Base-by-base conservation (phyloP, 2,888 invertebrate genomes). In the Seira sanloemensis region DNA sequence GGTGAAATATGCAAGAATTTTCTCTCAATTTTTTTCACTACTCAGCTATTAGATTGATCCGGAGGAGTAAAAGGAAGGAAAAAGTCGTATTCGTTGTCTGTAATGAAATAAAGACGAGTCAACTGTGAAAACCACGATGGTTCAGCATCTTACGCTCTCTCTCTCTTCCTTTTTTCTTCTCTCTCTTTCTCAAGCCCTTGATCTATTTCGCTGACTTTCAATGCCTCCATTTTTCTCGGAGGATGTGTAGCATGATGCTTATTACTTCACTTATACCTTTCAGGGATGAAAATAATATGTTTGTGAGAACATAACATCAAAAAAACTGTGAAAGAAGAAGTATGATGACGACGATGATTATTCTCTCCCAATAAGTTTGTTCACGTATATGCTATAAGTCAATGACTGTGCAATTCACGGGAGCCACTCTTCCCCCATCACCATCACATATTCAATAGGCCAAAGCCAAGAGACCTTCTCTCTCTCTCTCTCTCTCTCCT, bases 1-100 rank as follows among this genome's bases (percentile, higher is more conserved):
- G 65, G 67, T 74, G 46, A 66, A 76, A 76, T 76, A 76, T 76
- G 76, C 76, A 76, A 76, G 76, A 67, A 66, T 74, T 65, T 79
- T 65, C 25, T 65, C 16, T 46, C 66, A 24, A 27, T 79, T 65
- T 50, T 66, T 24, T 26, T 71, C 62, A 25, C 21, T 23, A 58
- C 58, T 58, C 58, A 58, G 58, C 58, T 58, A 58, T 58, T 58
- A 58, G 58, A 58, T 58, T 58, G 16, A 16, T 37, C 76, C 26
- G 65, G 27, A 68, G 69, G 18, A 76, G 58, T n/a, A 27, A 73
- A 65, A 50, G 37, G 24, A 24, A 72, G 65, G 21, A 62, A 71
- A 24, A 18, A 58, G 58, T 58, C 12, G 58, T 58, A 2, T n/a
- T 58, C 58, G 58, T 26, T 72, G 24, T 5, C 19, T 21, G 25